Evolutionary conservation across 2,113 vertebrate species (phyloP), one percentile per base, ranked within the genome.

Genomic region (Xiphophorus maculatus): DNA sequence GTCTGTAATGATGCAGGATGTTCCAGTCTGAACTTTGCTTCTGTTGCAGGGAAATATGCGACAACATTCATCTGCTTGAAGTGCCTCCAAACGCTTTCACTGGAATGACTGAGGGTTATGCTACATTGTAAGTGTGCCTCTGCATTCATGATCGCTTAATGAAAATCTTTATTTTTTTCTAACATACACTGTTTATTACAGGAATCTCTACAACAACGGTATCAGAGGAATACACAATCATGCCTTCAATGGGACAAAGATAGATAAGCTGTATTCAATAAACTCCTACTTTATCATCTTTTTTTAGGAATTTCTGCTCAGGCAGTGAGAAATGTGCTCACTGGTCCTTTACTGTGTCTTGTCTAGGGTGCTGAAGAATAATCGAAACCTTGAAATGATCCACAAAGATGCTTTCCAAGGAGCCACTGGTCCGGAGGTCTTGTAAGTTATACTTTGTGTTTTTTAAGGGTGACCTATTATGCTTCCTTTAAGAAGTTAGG

Each of bases 131-230:
- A 95, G 96, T 95, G 84, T 1, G 30, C 33, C 35, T 13, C 1
- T 32, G 27, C 11, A 22, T 27, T 25, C 27, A 19, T 67, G 2
- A 11, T 58, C 1, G 0, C 22, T 58, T n/a, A 58, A n/a, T n/a
- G 22, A n/a, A 25, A 25, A 19, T 48, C 22, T 10, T 10, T 54
- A 28, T 28, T 10, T 54, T 58, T 58, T 58, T n/a, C 8, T n/a
- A 58, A 86, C 85, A 19, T 19, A 48, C 14, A 1, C 14, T 48
- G 44, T 48, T 19, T 48, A 48, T 48, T 17, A 68, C 74, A 97
- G 96, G 82, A 96, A 96, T 87, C 83, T 96, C 30, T 96, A 95
- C 82, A 96, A 96, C 94, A 97, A 97, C 32, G 96, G 96, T 87
- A 95, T 97, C 90, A 93, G 94, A 94, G 95, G 96, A 90, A 96